Percentiles rank a stretch among this genome's conserved stretches.
Conservation (phyloP, 2,113 vertebrate species). For the Mustela nigripes region DNA sequence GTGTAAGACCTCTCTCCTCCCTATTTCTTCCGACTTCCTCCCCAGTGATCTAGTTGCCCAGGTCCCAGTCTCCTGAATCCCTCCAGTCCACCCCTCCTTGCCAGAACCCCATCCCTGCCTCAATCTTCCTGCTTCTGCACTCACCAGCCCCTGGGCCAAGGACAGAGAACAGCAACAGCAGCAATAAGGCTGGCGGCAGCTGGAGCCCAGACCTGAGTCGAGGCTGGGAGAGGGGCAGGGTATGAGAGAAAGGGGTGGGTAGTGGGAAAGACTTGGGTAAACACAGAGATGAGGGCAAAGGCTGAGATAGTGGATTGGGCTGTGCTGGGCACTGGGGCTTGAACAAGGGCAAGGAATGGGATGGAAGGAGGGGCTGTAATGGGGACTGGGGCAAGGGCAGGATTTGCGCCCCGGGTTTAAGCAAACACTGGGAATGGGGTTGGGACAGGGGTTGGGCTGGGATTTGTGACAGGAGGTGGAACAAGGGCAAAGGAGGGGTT, state of each 20-base stretch:
- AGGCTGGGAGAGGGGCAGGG: slow-evolving; percentile 71
- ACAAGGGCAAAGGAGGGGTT: background rate
- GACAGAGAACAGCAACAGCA: slow-evolving; percentile 83
- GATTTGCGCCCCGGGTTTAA: background rate
- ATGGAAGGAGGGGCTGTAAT: background rate
- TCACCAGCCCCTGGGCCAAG: slow-evolving; percentile 84
- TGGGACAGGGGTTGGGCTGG: background rate
- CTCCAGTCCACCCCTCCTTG: slow-evolving; percentile 45
- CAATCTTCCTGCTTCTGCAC: slow-evolving; percentile 72
- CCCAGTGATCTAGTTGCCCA: slow-evolving; percentile 10
- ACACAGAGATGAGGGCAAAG: slow-evolving; percentile 68
- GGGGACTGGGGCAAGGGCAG: slow-evolving; percentile 6
- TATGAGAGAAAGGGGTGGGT: background rate
- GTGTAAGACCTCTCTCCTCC: background rate
- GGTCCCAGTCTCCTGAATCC: slow-evolving; percentile 40
- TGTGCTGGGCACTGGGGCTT: slow-evolving; percentile 48
- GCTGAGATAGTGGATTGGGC: slow-evolving; percentile 20
- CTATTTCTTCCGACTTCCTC: background rate
- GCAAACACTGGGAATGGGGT: background rate
- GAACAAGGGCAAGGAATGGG: background rate
- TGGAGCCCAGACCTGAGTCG: slow-evolving; percentile 78
- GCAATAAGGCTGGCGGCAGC: slow-evolving; percentile 78
- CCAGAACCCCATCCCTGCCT: slow-evolving; percentile 50
- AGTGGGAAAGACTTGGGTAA: slow-evolving; percentile 67
- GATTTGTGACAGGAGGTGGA: background rate